These are phyloP conservation scores for Graptemys geographica DNA, from an alignment of 2,797 vertebrate species.

Conservation along the genomic window DNA sequence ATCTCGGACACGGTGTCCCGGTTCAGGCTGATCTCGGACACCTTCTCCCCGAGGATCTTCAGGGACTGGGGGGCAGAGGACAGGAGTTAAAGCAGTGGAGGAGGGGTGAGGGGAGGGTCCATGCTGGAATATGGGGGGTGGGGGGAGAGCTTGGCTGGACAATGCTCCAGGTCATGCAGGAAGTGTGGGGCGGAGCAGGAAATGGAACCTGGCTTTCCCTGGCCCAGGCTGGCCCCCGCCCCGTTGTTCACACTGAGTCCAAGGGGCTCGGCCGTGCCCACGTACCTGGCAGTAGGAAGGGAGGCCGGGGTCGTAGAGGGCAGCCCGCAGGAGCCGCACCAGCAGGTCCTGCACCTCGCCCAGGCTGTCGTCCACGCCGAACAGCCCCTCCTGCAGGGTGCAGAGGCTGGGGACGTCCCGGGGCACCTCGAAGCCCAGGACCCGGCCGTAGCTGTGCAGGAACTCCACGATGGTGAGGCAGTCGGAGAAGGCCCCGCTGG, in stretches of 20 bases:
- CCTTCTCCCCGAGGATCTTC: constrained; percentile 95
- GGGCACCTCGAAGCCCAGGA: constrained; percentile 90
- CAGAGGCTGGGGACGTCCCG: constrained; percentile 92
- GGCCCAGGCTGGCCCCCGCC: too few species aligned
- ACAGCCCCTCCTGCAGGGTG: constrained; percentile 92
- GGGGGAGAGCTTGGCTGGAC: not conserved
- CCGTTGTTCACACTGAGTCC: too few species aligned
- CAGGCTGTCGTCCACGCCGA: constrained; percentile 88
- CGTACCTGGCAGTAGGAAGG: constrained; percentile 92
- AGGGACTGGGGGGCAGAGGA: constrained; percentile 84
- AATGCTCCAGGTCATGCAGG: not conserved
- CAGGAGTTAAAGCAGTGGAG: not conserved
- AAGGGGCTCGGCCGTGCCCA: not conserved
- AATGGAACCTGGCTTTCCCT: not conserved
- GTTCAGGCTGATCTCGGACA: constrained; percentile 91
- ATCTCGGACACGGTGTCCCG: constrained; percentile 93
- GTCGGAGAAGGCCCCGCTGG: constrained; percentile 90
- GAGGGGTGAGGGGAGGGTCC: not conserved
- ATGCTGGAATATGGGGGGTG: not conserved
- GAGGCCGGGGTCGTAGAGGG: constrained; percentile 91
- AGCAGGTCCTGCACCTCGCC: constrained; percentile 92
- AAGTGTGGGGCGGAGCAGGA: not conserved
- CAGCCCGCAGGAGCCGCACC: constrained; percentile 88
- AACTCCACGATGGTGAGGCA: constrained; percentile 94
- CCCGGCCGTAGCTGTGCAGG: constrained; percentile 92